Base-by-base conservation (phyloP, 2,113 vertebrate species). In the Ovis aries region DNA sequence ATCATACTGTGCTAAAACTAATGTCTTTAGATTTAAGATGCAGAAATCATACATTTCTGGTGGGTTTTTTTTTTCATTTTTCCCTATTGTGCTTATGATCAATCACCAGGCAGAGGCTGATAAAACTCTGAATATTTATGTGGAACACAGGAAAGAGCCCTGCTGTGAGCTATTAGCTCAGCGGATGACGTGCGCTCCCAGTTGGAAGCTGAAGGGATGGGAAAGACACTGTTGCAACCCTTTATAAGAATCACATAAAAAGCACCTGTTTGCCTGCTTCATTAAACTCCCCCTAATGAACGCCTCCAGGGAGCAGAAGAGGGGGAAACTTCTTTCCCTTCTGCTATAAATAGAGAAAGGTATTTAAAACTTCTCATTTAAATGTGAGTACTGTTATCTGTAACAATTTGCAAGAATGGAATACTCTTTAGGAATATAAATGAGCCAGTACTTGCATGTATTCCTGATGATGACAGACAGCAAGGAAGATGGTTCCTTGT, bases 201-300 rank as follows among this genome's bases (percentile, higher is more conserved):
- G 91, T 57, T 92, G 98, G 98, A 97, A 94, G 7, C 77, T 0
- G 1, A 96, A 88, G 93, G 85, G 31, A 83, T 90, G 94, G 84
- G 57, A 95, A 50, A 59, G 87, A 55, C 2, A 3, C 40, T 3
- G 21, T 6, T 80, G 36, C 13, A 36, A 45, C 78, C 77, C 81
- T 94, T 52, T 17, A 64, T 67, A 91, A 96, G 90, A 95, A 15
- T 0, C 43, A 7, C 59, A 89, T 78, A 64, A 97, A 97, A 98
- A 82, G 90, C 95, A 98, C 97, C 98, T 98, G 97, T 95, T 97
- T 95, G 95, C 92, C 98, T 94, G 96, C 97, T 96, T 98, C 98
- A 96, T 98, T 98, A 98, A 97, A 90, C 93, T 97, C 57, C 1
- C 40, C 90, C 95, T 98, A 97, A 98, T 98, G 98, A 98, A 97